Evolutionary conservation across 2,797 vertebrate genomes (phyloP), one percentile per base, ranked within the genome.

Genomic region (Sparidentex hasta): DNA sequence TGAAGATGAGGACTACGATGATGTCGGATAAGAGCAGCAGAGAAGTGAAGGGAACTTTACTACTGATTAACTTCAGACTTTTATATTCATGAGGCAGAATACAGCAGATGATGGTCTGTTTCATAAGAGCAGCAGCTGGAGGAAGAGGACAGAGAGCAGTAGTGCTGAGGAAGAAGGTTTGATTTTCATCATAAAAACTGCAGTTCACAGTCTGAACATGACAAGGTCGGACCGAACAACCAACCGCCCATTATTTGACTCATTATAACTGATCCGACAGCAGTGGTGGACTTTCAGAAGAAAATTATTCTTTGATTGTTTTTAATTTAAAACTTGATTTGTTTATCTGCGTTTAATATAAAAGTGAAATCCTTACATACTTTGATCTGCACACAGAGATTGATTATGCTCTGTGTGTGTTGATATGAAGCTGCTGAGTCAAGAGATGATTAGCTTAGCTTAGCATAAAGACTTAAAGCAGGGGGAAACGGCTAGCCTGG

Each of bases 1-100:
- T 1, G 88, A 87, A 0, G 88, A 93, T 33, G 33, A 33, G 29
- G 92, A 92, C 58, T 82, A 85, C 1, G 93, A 95, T 0, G 93
- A 95, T 4, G 41, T 96, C 48, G 88, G 5, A 64, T 95, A 64
- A 93, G 14, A 41, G 50, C 2, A 12, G 4, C 0, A 46, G 23
- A 44, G 8, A 27, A 1, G 7, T 33, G 33, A 8, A 7, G 6
- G 8, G 33, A 33, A 7, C 8, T 5, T 23, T 7, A 16, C 5
- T 21, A 41, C 27, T 54, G 20, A 50, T 68, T 50, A 62, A 18
- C 38, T 63, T 8, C 43, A 2, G 25, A 12, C 0, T 14, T 50
- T 59, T 48, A 0, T 56, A 44, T 73, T 65, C 9, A 17, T 56
- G 7, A 38, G 56, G 47, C 23, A 27, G 12, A 51, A 51, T 33